Conservation (phyloP, 2,113 vertebrate genomes). For the Grantiella picta region DNA sequence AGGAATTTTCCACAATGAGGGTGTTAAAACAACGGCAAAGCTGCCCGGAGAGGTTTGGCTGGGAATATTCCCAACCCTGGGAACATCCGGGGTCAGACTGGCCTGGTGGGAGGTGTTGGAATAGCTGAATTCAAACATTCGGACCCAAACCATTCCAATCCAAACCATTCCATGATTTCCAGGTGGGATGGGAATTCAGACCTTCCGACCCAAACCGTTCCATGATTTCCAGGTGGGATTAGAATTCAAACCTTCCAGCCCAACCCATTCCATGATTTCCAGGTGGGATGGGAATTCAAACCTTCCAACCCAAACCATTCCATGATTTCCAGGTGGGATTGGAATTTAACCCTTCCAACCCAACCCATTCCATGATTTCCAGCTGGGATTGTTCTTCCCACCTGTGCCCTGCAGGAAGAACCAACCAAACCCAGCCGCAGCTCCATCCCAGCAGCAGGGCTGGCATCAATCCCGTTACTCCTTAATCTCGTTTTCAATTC, state of each 20-base stretch:
- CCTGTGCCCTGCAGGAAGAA: not conserved
- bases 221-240: too few species aligned
- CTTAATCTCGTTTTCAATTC: not conserved
- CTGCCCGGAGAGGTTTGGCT: not conserved
- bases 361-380: not conserved
- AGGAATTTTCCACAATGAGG: not conserved
- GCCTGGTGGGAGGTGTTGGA: not conserved
- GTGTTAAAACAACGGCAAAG: not conserved
- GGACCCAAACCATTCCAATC: too few species aligned
- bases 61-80: not conserved
- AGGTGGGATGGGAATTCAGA: too few species aligned
- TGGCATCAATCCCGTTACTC: not conserved
- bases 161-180: too few species aligned
- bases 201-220: too few species aligned
- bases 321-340: too few species aligned
- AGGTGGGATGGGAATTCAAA: too few species aligned
- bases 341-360: not conserved
- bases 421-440: not conserved
- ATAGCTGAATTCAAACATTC: not conserved
- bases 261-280: too few species aligned
- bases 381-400: not conserved
- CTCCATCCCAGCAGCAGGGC: not conserved
- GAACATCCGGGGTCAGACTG: not conserved
- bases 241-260: too few species aligned
- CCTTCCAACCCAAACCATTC: too few species aligned